Base-by-base conservation (phyloP, 2,888 invertebrate genomes). In the Archips crataeganus region DNA sequence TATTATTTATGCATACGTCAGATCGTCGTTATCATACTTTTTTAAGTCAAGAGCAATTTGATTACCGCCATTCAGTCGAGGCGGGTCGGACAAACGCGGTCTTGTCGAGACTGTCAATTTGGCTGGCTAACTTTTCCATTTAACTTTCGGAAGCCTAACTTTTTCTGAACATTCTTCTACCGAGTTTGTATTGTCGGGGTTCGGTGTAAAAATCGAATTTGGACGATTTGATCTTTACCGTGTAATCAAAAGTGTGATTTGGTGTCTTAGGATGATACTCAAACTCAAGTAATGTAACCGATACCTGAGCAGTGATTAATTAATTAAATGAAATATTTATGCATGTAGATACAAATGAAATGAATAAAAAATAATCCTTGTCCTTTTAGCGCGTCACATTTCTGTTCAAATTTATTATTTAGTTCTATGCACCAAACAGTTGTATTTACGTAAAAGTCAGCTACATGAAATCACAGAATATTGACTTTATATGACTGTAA, bases 61-160 rank as follows among this genome's bases (percentile, higher is more conserved):
- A 88, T 87, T 85, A 87, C 87, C 88, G 87, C 84, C 82, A 81
- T 85, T 84, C 79, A 79, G 81, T 78, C 66, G 70, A 75, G 80
- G 80, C 76, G 82, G 79, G 76, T 79, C 81, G 76, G 79, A 77
- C 80, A 82, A 79, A 80, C 80, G 76, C 77, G 75, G 75, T 83
- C 85, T 87, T 85, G 86, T 85, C 84, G 82, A 81, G 84, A 85
- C 91, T 90, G 93, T 91, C 94, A 93, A 92, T 93, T 91, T 90
- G 86, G 85, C 86, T 82, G 81, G 79, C 79, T 85, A 94, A 94
- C 93, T 93, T 94, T 93, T 87, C 90, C 90, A 93, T 94, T 94
- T 92, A 93, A 92, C 91, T 93, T 92, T 87, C 76, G 83, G 80
- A 80, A 84, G 82, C 85, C 83, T 80, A 87, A 88, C 86, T 91